A percentile compares a stretch with the other conserved stretches of the same genome.
Conservation (phyloP, 2,888 invertebrate genomes). For the Napeogenes sylphis region DNA sequence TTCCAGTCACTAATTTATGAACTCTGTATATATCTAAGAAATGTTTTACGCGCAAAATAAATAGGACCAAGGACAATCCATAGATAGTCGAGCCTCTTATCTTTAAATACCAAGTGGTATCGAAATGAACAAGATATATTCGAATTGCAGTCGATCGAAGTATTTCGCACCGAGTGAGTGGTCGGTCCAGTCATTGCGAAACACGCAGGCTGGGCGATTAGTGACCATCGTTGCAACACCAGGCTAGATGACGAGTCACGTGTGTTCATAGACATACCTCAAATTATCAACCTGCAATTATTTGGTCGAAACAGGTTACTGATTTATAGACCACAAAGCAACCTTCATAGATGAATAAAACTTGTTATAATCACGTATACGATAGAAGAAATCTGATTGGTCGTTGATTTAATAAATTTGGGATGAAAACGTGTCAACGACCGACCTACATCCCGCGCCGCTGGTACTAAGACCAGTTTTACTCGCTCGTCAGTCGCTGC, state of each 20-base stretch:
- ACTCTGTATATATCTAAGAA: too few relatives aligned
- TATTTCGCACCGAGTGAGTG: constrained; percentile 68
- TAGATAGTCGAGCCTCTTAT: background rate
- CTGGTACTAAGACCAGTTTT: constrained; percentile 64
- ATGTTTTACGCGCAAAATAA: too few relatives aligned
- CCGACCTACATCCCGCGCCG: constrained; percentile 54
- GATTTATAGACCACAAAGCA: too few relatives aligned
- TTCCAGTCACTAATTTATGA: too few relatives aligned
- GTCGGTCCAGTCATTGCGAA: constrained; percentile 68
- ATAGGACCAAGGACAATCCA: background rate
- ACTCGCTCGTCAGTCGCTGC: constrained; percentile 49
- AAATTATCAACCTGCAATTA: too few relatives aligned
- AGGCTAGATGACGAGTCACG: constrained; percentile 52
- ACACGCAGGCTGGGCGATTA: constrained; percentile 66
- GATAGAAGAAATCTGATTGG: background rate
- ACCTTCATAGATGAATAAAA: too few relatives aligned
- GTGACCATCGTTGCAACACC: constrained; percentile 70
- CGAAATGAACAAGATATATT: constrained; percentile 43
- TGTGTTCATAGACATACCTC: constrained; percentile 27
- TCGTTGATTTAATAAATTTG: constrained; percentile 1
- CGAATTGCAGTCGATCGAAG: constrained; percentile 51
- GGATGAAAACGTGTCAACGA: constrained; percentile 15
- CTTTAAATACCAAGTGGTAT: constrained; percentile 14
- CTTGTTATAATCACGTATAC: too few relatives aligned
- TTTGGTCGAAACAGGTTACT: too few relatives aligned